Conservation (phyloP, 2,888 invertebrate genomes). For the Unio pictorum region DNA sequence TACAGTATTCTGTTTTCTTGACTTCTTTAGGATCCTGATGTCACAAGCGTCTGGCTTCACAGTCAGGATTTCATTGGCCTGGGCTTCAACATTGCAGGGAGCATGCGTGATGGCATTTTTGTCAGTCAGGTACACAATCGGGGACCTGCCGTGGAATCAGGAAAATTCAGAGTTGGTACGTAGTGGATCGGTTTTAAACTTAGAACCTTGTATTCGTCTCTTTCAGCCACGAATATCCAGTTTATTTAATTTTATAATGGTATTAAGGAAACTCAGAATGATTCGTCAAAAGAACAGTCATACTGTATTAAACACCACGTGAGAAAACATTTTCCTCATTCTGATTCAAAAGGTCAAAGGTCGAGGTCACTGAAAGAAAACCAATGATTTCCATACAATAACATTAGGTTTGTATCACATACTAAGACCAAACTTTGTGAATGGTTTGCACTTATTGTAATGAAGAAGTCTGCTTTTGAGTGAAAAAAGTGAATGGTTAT, state of each 20-base stretch:
- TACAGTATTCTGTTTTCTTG: constrained; percentile 3
- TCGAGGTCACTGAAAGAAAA: no score
- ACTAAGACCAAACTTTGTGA: no score
- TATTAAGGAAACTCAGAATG: no score
- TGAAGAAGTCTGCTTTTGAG: no score
- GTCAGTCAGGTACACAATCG: constrained; percentile 88
- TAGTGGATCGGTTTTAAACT: background rate
- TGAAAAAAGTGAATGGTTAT: no score
- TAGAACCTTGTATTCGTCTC: background rate
- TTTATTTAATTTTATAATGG: background rate
- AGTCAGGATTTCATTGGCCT: constrained; percentile 91
- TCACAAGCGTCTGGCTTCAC: constrained; percentile 81
- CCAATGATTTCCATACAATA: no score
- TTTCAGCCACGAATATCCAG: background rate
- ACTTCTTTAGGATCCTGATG: constrained; percentile 75
- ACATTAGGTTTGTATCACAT: no score
- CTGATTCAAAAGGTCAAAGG: no score
- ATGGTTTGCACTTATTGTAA: no score
- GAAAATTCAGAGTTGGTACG: constrained; percentile 83
- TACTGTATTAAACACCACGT: no score
- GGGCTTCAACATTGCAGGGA: constrained; percentile 90
- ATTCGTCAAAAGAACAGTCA: no score
- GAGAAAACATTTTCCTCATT: no score
- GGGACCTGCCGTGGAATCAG: constrained; percentile 90
- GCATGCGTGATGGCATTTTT: constrained; percentile 90